These are phyloP conservation scores for Oscheius onirici DNA, from an alignment of 2,888 invertebrate genomes.

Conservation along the genomic window DNA sequence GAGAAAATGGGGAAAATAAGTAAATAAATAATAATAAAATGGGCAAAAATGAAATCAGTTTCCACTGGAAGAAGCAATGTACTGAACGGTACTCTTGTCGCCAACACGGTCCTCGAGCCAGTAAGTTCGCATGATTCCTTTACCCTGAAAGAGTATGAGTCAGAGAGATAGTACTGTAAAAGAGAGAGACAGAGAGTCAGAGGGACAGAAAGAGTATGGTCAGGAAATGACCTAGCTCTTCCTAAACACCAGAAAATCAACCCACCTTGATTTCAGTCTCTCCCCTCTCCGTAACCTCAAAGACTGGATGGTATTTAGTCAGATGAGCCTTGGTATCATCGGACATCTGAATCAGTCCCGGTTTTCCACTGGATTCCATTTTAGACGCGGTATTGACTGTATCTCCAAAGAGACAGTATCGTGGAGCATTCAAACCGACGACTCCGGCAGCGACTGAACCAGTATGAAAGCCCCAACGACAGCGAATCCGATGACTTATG, in stretches of 20 bases:
- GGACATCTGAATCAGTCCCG: constrained; percentile 65
- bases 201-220: no score
- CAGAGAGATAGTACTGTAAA: background rate
- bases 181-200: no score
- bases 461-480: constrained; percentile 69
- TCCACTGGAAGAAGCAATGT: constrained; percentile 36
- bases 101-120: constrained; percentile 57
- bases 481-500: constrained; percentile 53
- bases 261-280: constrained; percentile 62
- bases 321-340: constrained; percentile 51
- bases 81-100: constrained; percentile 42
- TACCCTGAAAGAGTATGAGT: constrained; percentile 52
- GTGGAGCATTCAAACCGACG: constrained; percentile 64
- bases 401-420: constrained; percentile 70
- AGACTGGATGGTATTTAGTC: constrained; percentile 48
- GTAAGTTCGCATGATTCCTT: constrained; percentile 57
- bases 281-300: constrained; percentile 57
- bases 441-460: constrained; percentile 68
- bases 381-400: constrained; percentile 60
- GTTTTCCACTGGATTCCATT: constrained; percentile 59
- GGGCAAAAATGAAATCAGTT: background rate
- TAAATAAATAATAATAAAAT: no score
- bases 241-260: no score
- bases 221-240: no score
- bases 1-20: no score